Evolutionary conservation across 2,113 vertebrate species (phyloP), one percentile per base, ranked within the genome.

Genomic region (Eulemur rufifrons): DNA sequence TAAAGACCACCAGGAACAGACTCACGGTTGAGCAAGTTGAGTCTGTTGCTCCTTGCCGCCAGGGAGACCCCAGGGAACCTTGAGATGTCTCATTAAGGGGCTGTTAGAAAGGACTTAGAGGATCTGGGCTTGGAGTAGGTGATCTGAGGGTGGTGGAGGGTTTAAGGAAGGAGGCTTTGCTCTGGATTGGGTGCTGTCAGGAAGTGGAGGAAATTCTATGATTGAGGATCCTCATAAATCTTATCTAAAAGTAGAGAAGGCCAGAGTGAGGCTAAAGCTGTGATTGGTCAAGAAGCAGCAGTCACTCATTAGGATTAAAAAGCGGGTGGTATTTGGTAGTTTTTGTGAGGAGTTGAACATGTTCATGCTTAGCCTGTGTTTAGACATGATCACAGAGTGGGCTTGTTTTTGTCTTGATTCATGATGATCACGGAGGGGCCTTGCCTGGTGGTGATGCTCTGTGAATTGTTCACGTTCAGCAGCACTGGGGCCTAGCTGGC

Each of bases 341-440:
- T 94, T 66, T 39, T 87, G 56, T 81, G 88, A 18, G 52, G 17
- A 54, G 71, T 71, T 59, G 50, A 71, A 47, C 21, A 3, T 73
- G 21, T 89, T 71, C 14, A 1, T 68, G 76, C 73, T 92, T 94
- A 52, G 77, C 73, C 18, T 85, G 12, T 89, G 47, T 80, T 78
- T 81, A 82, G 68, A 21, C 2, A 8, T 34, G 34, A 27, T 87
- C 39, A 27, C 8, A 20, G 6, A 76, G 45, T 32, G 47, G 64
- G n/a, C 34, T 61, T 84, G 81, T 29, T 80, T 92, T n/a, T 37
- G 74, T 73, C 80, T n/a, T 68, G 42, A 59, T 83, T 50, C 37
- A 45, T 50, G 32, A 15, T 77, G 86, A 52, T 61, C 34, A 10
- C 21, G 4, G n/a, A 59, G 47, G 73, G 17, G 77, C 18, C 54